Conservation (phyloP, 37 sponge, comb jelly and placozoan genomes). For the Cliona cf. orientalis region DNA sequence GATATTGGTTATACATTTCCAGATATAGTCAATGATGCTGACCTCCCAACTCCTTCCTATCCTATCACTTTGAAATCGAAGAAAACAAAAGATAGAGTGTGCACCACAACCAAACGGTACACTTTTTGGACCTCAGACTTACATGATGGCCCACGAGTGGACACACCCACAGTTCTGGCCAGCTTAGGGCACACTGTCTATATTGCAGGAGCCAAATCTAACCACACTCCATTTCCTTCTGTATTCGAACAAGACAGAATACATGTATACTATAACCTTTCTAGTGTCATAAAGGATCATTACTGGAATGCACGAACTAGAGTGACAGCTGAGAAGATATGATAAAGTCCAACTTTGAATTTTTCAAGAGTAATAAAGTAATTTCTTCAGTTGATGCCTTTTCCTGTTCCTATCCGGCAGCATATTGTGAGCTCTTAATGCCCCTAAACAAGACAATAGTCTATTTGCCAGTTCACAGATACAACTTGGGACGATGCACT, state of each 20-base stretch:
- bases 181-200: conserved; percentile 27
- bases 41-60: not conserved
- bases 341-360: conserved; percentile 27
- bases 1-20: conserved; percentile 43
- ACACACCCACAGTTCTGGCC: conserved; percentile 21
- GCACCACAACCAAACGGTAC: too few species aligned
- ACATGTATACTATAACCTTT: conserved; percentile 15
- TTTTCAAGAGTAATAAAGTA: conserved; percentile 30
- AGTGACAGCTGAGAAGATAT: conserved; percentile 17
- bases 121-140: conserved; percentile 51
- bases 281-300: not conserved
- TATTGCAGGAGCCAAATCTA: conserved; percentile 3
- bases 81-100: too few species aligned
- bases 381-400: conserved; percentile 35
- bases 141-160: conserved; percentile 41
- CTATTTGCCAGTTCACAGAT: conserved; percentile 43
- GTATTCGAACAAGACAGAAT: conserved; percentile 25
- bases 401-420: conserved; percentile 40
- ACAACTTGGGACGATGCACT: conserved; percentile 49
- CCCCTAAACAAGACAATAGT: conserved; percentile 57
- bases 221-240: not conserved
- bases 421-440: conserved; percentile 57
- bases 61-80: not conserved
- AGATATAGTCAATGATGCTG: not conserved
- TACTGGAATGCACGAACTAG: not conserved